phyloP scores from a whole-genome alignment of 2,797 vertebrate species.

The Eupleurogrammus muticus region DNA sequence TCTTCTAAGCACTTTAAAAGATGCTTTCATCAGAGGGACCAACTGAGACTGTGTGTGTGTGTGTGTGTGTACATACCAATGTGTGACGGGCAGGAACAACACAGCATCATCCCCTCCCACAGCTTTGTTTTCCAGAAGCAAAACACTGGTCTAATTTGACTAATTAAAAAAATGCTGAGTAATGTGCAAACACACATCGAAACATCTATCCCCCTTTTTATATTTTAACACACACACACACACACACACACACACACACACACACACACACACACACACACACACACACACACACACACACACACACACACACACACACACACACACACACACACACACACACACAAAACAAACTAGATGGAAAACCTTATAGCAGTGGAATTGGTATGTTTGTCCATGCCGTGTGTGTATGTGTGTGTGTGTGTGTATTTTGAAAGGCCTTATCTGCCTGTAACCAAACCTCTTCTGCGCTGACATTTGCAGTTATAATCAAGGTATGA shows the following conservation, averaged over 20 bases:
- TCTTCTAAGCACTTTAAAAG: slow-evolving; percentile 20
- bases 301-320: background rate
- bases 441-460: slow-evolving; percentile 22
- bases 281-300: background rate
- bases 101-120: background rate
- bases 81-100: slow-evolving; percentile 38
- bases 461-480: slow-evolving; percentile 57
- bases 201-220: slow-evolving; percentile 1
- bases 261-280: background rate
- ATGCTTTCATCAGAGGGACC: slow-evolving; percentile 12
- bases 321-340: too few species aligned
- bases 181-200: slow-evolving; percentile 25
- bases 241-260: background rate
- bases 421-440: slow-evolving; percentile 15
- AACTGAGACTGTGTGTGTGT: slow-evolving; percentile 12
- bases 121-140: slow-evolving; percentile 33
- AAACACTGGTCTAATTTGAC: slow-evolving; percentile 66
- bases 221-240: background rate
- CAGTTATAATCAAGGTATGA: slow-evolving; percentile 62
- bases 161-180: slow-evolving; percentile 69
- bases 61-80: slow-evolving; percentile 23
- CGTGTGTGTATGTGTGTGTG: background rate
- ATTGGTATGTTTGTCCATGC: background rate
- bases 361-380: slow-evolving; percentile 12
- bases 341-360: background rate